Base-by-base conservation (phyloP, 2,888 invertebrate genomes). In the Andrena hattorfiana region DNA sequence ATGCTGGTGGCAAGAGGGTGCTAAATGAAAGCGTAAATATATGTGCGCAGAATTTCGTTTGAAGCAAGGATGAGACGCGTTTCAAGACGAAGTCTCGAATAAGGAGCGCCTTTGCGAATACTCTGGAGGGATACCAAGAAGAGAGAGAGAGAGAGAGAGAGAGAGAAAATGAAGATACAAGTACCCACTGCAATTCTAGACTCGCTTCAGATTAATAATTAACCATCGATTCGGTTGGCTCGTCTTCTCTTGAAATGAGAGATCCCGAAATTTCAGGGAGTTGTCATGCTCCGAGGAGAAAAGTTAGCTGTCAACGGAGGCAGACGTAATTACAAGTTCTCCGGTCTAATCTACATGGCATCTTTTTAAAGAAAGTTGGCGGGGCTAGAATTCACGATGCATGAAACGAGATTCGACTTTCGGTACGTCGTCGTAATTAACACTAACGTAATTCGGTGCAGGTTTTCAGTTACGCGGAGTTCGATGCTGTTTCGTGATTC, bases 391-490 rank as follows among this genome's bases (percentile, higher is more conserved):
- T 67, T 32, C 66, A 20, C 35, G 68, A 60, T 30, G 59, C 73
- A 49, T 69, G 67, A 63, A 78, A 78, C 71, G 70, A 71, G 77
- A 54, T 62, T 23, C 10, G 30, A 42, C 35, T 71, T 67, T 70
- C 71, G 60, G 49, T 28, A 48, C 59, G 56, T 74, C 67, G 67
- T 74, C 20, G 60, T 75, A 75, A 75, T 78, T 78, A 80, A 67
- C 62, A 54, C 67, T 78, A 67, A 16, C 32, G 77, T 72, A 23
- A 77, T 35, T 23, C 23, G 20, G 20, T 7, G 10, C 54, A 8
- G 32, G 48, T 30, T 71, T 71, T 49, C 42, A 30, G 30, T 62
- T 54, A 6, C 28, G 13, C 49, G 4, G 13, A 68, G 49, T 49
- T 64, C 30, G 60, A 26, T 28, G 23, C n/a, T 13, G 20, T n/a